A percentile compares a stretch with the other conserved stretches of the same genome.
phyloP scores from a whole-genome alignment of 2,888 invertebrate species.

The Sarcophaga rosellei region DNA sequence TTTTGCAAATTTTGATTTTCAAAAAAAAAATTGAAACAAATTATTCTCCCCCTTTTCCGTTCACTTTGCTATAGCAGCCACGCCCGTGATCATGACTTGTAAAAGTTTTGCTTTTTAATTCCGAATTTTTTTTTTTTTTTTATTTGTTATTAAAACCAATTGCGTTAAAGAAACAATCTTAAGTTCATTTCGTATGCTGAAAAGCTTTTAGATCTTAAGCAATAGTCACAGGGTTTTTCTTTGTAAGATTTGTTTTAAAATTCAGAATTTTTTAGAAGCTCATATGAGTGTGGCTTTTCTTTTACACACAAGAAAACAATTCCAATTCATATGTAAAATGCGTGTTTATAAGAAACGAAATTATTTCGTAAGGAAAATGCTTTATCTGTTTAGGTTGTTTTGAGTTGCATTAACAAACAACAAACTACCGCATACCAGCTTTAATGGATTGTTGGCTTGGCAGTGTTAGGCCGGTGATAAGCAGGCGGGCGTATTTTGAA shows the following conservation, averaged over 20 bases:
- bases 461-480: neutral
- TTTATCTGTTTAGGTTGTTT: constrained; percentile 30
- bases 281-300: too few relatives aligned
- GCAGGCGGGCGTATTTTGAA: neutral
- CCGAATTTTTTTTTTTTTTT: neutral
- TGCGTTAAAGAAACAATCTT: constrained; percentile 25
- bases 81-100: constrained; percentile 8
- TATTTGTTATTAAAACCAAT: neutral
- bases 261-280: neutral
- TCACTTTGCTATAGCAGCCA: neutral
- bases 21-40: too few relatives aligned
- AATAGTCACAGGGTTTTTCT: neutral
- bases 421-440: neutral
- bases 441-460: constrained; percentile 14
- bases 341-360: constrained; percentile 39
- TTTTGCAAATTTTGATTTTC: too few relatives aligned
- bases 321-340: constrained; percentile 44
- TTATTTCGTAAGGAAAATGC: constrained; percentile 40
- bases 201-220: constrained; percentile 29
- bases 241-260: neutral
- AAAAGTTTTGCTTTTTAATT: constrained; percentile 7
- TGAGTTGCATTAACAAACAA: neutral
- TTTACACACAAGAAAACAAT: neutral
- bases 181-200: constrained; percentile 58
- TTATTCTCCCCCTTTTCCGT: neutral